phyloP scores from a whole-genome alignment of 2,888 invertebrate genomes.

The Teleogryllus oceanicus region DNA sequence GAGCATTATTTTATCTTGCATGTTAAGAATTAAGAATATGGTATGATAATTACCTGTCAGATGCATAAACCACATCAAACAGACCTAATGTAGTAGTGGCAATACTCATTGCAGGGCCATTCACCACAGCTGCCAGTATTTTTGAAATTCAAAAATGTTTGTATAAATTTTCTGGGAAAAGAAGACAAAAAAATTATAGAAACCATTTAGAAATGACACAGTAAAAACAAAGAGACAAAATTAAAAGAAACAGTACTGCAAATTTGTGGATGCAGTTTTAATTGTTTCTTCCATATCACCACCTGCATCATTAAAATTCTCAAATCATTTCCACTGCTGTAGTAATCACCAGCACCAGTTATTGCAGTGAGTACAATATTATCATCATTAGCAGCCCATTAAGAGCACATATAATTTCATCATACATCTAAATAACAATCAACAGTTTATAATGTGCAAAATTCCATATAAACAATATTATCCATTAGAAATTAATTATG shows the following conservation, averaged over 20 bases:
- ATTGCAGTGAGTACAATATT: constrained; percentile 66
- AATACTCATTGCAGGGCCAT: constrained; percentile 93
- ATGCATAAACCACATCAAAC: constrained; percentile 84
- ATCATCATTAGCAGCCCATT: constrained; percentile 64
- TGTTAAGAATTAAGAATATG: not conserved
- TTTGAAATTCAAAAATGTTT: constrained; percentile 83
- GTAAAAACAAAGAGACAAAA: not conserved
- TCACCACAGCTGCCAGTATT: constrained; percentile 78
- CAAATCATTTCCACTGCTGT: constrained; percentile 80
- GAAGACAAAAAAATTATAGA: not conserved
- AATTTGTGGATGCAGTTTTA: constrained; percentile 38
- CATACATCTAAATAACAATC: constrained; percentile 57
- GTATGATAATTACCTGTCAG: constrained; percentile 63
- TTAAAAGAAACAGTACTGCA: not conserved
- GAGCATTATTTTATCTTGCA: not conserved
- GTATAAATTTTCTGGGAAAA: constrained; percentile 60
- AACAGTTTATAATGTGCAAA: not conserved
- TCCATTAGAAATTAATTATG: not conserved
- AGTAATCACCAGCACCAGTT: constrained; percentile 78
- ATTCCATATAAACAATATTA: too few relatives aligned
- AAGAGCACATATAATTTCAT: constrained; percentile 60
- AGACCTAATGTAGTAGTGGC: constrained; percentile 78
- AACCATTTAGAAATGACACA: too few relatives aligned
- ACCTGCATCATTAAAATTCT: constrained; percentile 48
- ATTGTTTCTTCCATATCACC: constrained; percentile 42